phyloP scores from a whole-genome alignment of 1,140 invertebrate species.

The Ganaspis sp. region DNA sequence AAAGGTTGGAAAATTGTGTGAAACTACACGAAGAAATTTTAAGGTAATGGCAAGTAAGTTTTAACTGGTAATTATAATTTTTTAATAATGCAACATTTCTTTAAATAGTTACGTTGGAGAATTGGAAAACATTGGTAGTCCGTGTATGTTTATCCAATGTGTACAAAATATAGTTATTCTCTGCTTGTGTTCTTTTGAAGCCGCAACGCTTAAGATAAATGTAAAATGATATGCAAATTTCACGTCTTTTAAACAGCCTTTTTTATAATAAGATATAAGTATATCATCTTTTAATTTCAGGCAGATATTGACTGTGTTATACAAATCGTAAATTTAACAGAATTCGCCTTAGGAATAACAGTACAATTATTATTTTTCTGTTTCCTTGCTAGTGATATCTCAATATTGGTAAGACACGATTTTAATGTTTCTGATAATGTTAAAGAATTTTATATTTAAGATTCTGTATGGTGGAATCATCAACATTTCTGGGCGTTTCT shows the following conservation, averaged over 20 bases:
- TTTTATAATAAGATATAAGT: too few relatives aligned
- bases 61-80: background rate
- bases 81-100: background rate
- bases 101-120: background rate
- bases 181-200: constrained; percentile 6
- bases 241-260: too few relatives aligned
- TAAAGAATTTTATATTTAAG: too few relatives aligned
- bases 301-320: background rate
- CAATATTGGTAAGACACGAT: background rate
- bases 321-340: background rate
- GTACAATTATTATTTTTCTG: constrained; percentile 3
- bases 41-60: background rate
- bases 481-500: background rate
- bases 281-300: too few relatives aligned
- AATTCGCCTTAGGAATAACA: background rate
- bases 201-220: background rate
- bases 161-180: background rate
- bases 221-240: background rate
- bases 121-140: background rate
- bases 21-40: background rate
- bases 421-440: background rate
- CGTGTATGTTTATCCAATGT: constrained; percentile 5
- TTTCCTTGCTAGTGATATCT: background rate
- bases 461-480: background rate
- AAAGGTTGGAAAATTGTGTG: background rate